phyloP scores from a whole-genome alignment of 2,113 vertebrate genomes.

The Elephas maximus region DNA sequence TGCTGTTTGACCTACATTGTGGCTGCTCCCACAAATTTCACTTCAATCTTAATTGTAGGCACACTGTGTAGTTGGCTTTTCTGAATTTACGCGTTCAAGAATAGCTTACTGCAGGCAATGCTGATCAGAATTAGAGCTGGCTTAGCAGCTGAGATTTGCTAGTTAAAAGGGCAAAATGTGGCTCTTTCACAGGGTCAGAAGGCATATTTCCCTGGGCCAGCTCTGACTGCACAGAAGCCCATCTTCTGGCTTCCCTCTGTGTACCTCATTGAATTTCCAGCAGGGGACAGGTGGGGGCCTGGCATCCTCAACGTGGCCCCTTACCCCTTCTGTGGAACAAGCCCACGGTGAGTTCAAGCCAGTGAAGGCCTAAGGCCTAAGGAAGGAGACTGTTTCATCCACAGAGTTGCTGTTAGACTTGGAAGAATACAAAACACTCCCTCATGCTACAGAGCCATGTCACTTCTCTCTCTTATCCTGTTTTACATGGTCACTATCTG shows the following conservation, averaged over 20 bases:
- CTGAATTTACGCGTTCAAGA: not conserved
- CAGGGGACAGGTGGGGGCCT: not conserved
- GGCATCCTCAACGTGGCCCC: not conserved
- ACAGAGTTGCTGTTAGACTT: not conserved
- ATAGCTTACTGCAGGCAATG: rapidly evolving
- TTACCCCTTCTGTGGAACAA: not conserved
- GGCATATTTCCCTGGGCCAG: not conserved
- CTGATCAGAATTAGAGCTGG: too few species aligned
- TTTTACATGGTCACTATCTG: not conserved
- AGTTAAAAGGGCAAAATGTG: not conserved
- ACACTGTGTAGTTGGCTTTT: rapidly evolving
- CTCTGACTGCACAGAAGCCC: rapidly evolving
- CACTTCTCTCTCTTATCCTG: conserved; percentile 38
- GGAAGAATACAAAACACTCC: not conserved
- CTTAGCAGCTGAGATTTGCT: not conserved
- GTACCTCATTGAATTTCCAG: not conserved
- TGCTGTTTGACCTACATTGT: not conserved
- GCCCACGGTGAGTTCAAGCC: not conserved
- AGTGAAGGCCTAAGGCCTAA: not conserved
- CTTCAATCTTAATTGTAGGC: rapidly evolving
- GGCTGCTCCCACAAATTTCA: not conserved
- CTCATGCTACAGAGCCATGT: not conserved
- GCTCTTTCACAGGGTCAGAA: rapidly evolving
- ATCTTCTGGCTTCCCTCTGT: not conserved
- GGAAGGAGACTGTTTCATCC: not conserved